Conservation (phyloP, 2,113 vertebrate species). For the Rynchops niger region DNA sequence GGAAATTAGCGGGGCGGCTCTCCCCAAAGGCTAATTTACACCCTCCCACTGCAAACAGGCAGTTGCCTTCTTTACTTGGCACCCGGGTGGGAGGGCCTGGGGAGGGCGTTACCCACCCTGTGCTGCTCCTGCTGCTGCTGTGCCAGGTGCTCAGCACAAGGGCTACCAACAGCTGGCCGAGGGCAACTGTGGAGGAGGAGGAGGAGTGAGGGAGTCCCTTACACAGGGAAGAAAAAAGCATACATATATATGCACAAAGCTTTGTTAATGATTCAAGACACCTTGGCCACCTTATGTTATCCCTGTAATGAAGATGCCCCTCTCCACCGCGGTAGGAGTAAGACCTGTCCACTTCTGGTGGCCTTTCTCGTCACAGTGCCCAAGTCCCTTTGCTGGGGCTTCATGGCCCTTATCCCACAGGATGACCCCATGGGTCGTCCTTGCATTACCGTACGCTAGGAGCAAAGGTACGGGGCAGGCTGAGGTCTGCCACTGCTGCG, state of each 20-base stretch:
- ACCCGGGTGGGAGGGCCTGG: neutral
- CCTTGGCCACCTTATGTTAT: neutral
- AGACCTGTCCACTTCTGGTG: neutral
- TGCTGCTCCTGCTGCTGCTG: neutral
- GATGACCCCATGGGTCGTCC: neutral
- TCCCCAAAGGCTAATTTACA: slow-evolving; percentile 38
- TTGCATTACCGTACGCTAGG: rapidly evolving
- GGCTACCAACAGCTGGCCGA: neutral
- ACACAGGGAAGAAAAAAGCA: neutral
- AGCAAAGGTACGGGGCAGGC: neutral
- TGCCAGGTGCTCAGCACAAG: neutral
- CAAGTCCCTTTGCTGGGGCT: neutral
- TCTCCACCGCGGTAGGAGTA: rapidly evolving
- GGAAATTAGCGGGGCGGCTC: neutral
- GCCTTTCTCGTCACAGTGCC: neutral
- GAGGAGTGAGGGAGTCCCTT: neutral
- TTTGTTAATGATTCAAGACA: neutral
- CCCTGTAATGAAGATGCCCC: neutral
- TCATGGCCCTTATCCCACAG: neutral
- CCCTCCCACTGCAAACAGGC: slow-evolving; percentile 18
- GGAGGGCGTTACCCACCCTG: neutral
- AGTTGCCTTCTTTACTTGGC: neutral
- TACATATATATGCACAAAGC: neutral
- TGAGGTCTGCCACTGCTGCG: neutral
- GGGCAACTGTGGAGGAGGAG: neutral